phyloP scores from a whole-genome alignment of 2,113 vertebrate genomes.

The Cryptotis parvus region DNA sequence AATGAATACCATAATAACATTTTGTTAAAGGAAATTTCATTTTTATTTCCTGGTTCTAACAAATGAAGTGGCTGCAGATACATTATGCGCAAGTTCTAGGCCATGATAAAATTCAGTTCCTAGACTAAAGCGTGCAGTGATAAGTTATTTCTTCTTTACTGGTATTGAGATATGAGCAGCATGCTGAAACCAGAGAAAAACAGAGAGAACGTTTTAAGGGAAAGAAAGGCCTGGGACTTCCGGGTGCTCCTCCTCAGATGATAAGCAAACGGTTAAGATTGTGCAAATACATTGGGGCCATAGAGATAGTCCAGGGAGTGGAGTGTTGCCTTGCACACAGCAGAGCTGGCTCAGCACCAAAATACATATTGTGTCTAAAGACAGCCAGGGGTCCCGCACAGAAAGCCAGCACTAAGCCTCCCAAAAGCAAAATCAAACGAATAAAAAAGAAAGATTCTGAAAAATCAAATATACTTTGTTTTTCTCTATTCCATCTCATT shows the following conservation, averaged over 20 bases:
- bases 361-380: too few species aligned
- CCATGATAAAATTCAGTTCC: constrained; percentile 67
- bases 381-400: too few species aligned
- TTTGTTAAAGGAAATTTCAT: constrained; percentile 66
- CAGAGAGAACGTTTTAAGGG: constrained; percentile 21
- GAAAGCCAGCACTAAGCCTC: too few species aligned
- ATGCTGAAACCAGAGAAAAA: constrained; percentile 18
- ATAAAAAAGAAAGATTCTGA: too few species aligned
- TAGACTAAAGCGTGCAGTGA: constrained; percentile 46
- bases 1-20: constrained; percentile 62
- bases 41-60: constrained; percentile 65
- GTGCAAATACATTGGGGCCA: constrained; percentile 43
- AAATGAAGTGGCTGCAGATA: constrained; percentile 69
- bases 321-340: too few species aligned
- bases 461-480: background rate
- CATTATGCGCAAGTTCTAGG: constrained; percentile 36
- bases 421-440: too few species aligned
- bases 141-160: constrained; percentile 56
- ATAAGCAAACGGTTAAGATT: constrained; percentile 3
- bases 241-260: background rate
- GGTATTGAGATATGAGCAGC: constrained; percentile 3
- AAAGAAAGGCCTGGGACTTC: constrained; percentile 65
- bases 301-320: too few species aligned
- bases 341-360: too few species aligned
- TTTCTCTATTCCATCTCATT: constrained; percentile 45